phyloP scores from a whole-genome alignment of 2,113 vertebrate species.

The Gymnobelideus leadbeateri region DNA sequence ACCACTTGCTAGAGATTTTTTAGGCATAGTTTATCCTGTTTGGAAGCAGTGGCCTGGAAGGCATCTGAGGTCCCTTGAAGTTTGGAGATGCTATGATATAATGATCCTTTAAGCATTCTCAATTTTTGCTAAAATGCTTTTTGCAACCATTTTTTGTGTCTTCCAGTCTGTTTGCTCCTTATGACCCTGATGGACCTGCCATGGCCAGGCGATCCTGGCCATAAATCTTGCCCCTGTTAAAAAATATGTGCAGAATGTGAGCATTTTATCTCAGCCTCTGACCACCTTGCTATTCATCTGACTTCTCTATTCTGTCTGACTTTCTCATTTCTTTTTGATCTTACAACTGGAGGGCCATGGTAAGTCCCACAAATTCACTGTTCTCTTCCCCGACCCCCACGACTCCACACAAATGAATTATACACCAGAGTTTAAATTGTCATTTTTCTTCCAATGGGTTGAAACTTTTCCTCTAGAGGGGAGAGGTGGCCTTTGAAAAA shows the following conservation, averaged over 20 bases:
- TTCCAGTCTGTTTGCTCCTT: not conserved
- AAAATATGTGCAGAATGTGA: not conserved
- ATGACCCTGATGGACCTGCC: not conserved
- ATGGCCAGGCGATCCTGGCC: too few species aligned
- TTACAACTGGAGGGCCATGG: not conserved
- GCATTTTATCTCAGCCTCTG: slow-evolving; percentile 7
- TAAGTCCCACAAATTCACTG: slow-evolving; percentile 18
- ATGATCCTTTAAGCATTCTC: not conserved
- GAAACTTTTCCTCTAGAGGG: not conserved
- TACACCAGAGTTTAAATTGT: not conserved
- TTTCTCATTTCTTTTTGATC: not conserved
- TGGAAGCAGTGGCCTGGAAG: not conserved
- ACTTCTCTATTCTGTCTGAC: too few species aligned
- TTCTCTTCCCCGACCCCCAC: not conserved
- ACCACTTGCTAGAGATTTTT: not conserved
- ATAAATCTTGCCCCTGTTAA: not conserved
- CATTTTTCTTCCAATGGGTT: not conserved
- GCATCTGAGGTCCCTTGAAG: not conserved
- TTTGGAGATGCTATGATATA: not conserved
- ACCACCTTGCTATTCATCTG: not conserved
- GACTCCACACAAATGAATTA: not conserved
- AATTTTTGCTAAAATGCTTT: not conserved
- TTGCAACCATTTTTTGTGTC: not conserved
- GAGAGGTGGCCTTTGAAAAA: slow-evolving; percentile 58
- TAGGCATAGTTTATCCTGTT: not conserved